phyloP scores from a whole-genome alignment of 2,888 invertebrate genomes.

The Autographa gamma region DNA sequence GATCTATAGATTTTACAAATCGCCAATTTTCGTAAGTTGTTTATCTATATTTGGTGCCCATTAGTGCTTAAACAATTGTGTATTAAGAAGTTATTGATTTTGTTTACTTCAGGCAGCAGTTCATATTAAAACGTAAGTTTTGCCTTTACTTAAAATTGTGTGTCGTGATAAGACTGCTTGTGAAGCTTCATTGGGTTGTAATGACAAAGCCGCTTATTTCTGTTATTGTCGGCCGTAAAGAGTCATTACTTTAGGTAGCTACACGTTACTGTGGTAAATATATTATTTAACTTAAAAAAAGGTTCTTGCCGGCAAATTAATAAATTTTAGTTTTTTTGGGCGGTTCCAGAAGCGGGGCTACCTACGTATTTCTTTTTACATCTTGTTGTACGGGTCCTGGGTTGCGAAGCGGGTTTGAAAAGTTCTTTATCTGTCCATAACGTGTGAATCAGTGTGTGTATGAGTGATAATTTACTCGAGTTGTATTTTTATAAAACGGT shows the following conservation, averaged over 20 bases:
- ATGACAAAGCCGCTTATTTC: conserved; percentile 78
- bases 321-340: conserved; percentile 44
- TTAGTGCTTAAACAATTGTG: conserved; percentile 53
- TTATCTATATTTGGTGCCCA: conserved; percentile 59
- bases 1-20: conserved; percentile 76
- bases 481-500: conserved; percentile 15
- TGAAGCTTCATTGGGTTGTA: conserved; percentile 54
- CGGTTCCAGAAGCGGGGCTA: conserved; percentile 49
- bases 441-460: conserved; percentile 19
- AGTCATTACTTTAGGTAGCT: conserved; percentile 8
- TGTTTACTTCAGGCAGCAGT: conserved; percentile 40
- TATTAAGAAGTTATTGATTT: conserved; percentile 50
- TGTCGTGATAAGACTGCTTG: conserved; percentile 56
- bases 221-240: conserved; percentile 64
- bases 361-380: conserved; percentile 22
- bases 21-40: conserved; percentile 58
- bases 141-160: conserved; percentile 32
- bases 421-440: conserved; percentile 27
- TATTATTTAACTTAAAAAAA: conserved; percentile 20
- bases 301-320: conserved; percentile 5
- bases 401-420: conserved; percentile 7
- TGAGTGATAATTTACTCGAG: conserved; percentile 9
- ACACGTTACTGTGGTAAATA: conserved; percentile 12
- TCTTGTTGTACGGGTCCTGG: conserved; percentile 15
- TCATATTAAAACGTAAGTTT: conserved; percentile 64